phyloP scores from a whole-genome alignment of 1,140 invertebrate species.

The Gonioctena quinquepunctata region DNA sequence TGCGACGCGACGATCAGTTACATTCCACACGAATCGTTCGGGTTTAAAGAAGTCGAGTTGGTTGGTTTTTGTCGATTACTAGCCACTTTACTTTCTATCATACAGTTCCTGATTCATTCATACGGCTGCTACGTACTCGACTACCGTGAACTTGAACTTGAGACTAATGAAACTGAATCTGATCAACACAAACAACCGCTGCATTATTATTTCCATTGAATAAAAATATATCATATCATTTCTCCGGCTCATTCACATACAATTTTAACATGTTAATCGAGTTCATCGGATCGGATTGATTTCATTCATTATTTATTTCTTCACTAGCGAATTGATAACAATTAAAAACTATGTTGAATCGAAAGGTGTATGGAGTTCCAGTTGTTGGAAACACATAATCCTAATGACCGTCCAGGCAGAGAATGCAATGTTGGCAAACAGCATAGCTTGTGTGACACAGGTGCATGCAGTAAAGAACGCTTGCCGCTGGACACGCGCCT shows the following conservation, averaged over 20 bases:
- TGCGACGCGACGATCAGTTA: constrained; percentile 6
- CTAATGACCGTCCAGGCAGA: background rate
- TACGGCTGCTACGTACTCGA: constrained; percentile 46
- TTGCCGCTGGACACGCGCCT: constrained; percentile 35
- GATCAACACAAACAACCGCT: constrained; percentile 15
- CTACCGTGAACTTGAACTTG: constrained; percentile 56
- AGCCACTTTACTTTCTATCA: constrained; percentile 40
- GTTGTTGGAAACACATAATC: background rate
- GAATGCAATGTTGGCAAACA: background rate
- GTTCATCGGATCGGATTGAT: too few relatives aligned
- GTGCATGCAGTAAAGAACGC: constrained; percentile 26
- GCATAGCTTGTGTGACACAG: constrained; percentile 23
- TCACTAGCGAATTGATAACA: background rate
- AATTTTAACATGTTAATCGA: background rate
- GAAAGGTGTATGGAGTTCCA: background rate
- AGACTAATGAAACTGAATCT: constrained; percentile 52
- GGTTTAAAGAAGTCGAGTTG: constrained; percentile 28
- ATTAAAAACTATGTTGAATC: background rate
- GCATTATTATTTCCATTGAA: background rate
- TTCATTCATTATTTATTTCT: background rate
- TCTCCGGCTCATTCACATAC: background rate
- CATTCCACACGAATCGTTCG: constrained; percentile 16
- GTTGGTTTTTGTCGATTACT: constrained; percentile 28
- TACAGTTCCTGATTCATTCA: constrained; percentile 48
- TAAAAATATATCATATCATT: too few relatives aligned